Evolutionary conservation across 2,113 vertebrate species (phyloP), one percentile per base, ranked within the genome.

Genomic region (Petrocephalus zakoni): DNA sequence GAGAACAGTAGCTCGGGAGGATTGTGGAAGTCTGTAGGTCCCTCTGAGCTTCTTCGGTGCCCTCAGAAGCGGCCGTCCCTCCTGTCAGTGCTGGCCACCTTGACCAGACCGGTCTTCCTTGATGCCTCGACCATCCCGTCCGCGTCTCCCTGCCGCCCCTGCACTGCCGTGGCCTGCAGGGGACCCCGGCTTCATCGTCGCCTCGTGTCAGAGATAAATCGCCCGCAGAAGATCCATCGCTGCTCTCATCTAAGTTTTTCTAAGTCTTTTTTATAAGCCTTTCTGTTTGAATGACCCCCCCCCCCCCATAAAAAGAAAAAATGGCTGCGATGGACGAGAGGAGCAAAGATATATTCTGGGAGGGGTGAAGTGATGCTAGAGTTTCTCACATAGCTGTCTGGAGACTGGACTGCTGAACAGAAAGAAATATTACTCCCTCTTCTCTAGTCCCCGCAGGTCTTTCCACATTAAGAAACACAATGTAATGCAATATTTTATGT

Each of bases 41-140:
- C 90, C 91, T 78, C 72, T 1, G 72, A 42, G 34, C 72, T 19
- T 17, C 72, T 78, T 19, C 19, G 17, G 29, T n/a, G 91, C 17
- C 25, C 7, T 34, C 51, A 17, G 84, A 85, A 52, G 82, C 10
- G 11, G 46, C 46, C 82, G 2, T 34, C 83, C n/a, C 25, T 34
- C 51, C 13, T 53, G 83, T 47, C 92, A 75, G n/a, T 11, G 17
- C 52, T 90, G 83, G 85, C 89, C 90, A 92, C 92, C 91, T 92
- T 91, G 82, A 91, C 88, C 89, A 90, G 89, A 92, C 93, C 91
- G 91, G 88, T 90, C 89, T 82, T 87, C 90, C 89, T 90, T 94
- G 90, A 90, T 55, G 53, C 88, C 89, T 86, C 87, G 46, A 21
- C 55, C 81, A 56, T 4, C 37, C 34, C 19, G 19, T 15, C 47